Percentiles rank a stretch among this genome's conserved stretches.
phyloP scores from a whole-genome alignment of 2,113 vertebrate species.

The Nibea albiflora region DNA sequence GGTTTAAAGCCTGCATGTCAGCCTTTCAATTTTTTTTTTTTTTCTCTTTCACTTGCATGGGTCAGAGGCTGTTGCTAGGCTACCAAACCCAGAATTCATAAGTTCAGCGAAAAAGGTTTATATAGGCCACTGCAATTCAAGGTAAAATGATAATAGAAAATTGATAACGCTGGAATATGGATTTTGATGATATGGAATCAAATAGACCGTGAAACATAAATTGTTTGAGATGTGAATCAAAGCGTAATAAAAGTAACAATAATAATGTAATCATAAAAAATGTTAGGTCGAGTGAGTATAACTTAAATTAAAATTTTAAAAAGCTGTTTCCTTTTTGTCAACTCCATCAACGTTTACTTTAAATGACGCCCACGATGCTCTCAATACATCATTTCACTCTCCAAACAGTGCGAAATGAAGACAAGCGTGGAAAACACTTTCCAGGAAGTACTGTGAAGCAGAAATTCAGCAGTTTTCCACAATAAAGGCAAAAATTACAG shows the following conservation, averaged over 20 bases:
- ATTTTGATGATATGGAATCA: conserved; percentile 49
- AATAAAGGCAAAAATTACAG: background rate
- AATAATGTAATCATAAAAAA: conserved; percentile 9
- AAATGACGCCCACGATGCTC: background rate
- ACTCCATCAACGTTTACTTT: background rate
- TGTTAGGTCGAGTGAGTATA: background rate
- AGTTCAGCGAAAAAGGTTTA: conserved; percentile 79
- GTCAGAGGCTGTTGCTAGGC: conserved; percentile 87
- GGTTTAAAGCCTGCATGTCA: conserved; percentile 77
- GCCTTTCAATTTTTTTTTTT: conserved; percentile 72
- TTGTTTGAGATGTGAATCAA: conserved; percentile 28
- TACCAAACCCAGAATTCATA: conserved; percentile 84
- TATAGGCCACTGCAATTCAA: conserved; percentile 79
- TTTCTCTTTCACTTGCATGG: conserved; percentile 77
- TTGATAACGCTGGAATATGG: conserved; percentile 61
- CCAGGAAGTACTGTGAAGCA: background rate
- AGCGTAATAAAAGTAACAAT: conserved; percentile 17
- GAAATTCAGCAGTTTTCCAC: background rate
- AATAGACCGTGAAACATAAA: conserved; percentile 19
- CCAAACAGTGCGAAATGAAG: background rate
- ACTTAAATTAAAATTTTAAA: background rate
- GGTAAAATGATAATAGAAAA: conserved; percentile 74
- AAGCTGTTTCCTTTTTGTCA: background rate
- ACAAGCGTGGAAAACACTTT: background rate
- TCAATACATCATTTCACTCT: background rate